phyloP scores from a whole-genome alignment of 2,113 vertebrate species.

The Romanogobio albipinnatus region DNA sequence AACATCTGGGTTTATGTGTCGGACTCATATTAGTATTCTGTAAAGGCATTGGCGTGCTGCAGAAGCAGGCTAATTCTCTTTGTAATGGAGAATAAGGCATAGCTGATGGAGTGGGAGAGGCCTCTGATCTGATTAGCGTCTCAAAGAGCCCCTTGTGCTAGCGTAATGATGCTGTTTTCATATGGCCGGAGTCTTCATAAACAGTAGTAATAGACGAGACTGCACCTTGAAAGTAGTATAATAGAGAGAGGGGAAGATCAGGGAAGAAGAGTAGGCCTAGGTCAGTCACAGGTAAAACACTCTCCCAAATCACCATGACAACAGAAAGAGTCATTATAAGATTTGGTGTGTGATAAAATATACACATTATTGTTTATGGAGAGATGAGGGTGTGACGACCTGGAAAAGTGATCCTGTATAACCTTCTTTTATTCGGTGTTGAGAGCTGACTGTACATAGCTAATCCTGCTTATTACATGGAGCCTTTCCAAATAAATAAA shows the following conservation, averaged over 20 bases:
- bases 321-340: background rate
- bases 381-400: background rate
- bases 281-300: background rate
- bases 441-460: background rate
- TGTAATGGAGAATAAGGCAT: constrained; percentile 65
- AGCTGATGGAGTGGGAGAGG: constrained; percentile 64
- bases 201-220: constrained; percentile 24
- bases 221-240: constrained; percentile 12
- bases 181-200: constrained; percentile 39
- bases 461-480: background rate
- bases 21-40: constrained; percentile 65
- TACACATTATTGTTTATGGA: background rate
- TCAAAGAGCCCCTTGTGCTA: constrained; percentile 29
- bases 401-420: background rate
- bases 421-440: background rate
- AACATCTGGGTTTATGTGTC: constrained; percentile 67
- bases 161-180: constrained; percentile 53
- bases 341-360: background rate
- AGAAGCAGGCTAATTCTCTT: constrained; percentile 55
- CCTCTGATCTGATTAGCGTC: constrained; percentile 60
- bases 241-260: background rate
- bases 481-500: background rate
- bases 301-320: background rate
- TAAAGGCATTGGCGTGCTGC: constrained; percentile 66
- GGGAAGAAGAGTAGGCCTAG: constrained; percentile 12